phyloP scores from a whole-genome alignment of 2,113 vertebrate genomes.

The Pedetes capensis region DNA sequence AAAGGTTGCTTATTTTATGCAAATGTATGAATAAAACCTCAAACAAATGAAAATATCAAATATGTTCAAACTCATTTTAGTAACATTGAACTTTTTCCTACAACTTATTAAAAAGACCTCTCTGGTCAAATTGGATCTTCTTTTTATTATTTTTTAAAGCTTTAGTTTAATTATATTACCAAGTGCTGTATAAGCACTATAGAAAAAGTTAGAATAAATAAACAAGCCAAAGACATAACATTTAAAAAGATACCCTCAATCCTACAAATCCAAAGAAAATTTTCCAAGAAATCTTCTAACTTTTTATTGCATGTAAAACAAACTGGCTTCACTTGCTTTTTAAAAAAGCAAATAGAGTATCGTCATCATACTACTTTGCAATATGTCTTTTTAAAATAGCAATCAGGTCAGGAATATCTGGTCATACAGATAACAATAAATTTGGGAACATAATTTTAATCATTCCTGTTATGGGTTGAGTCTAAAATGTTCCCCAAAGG shows the following conservation, averaged over 20 bases:
- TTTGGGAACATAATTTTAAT: neutral
- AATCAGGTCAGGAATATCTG: neutral
- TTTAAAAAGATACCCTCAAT: neutral
- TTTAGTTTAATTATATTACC: neutral
- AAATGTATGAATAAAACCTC: neutral
- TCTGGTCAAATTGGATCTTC: neutral
- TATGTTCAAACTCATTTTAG: neutral
- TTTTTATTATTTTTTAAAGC: neutral
- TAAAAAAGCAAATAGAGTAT: neutral
- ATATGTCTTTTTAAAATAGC: neutral
- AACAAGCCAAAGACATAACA: no score
- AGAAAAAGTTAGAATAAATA: neutral
- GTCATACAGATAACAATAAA: neutral
- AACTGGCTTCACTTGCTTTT: neutral
- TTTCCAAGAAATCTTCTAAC: neutral
- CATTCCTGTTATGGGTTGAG: no score
- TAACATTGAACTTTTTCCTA: neutral
- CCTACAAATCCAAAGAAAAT: neutral
- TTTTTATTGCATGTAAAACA: neutral
- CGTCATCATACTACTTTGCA: neutral
- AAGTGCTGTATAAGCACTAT: neutral
- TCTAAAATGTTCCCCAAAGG: no score
- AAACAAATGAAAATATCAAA: slow-evolving; percentile 16
- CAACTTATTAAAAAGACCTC: neutral
- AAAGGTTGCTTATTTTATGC: neutral